Conservation (phyloP, 37 sponge, comb jelly and placozoan genomes). For the Ephydatia muelleri region DNA sequence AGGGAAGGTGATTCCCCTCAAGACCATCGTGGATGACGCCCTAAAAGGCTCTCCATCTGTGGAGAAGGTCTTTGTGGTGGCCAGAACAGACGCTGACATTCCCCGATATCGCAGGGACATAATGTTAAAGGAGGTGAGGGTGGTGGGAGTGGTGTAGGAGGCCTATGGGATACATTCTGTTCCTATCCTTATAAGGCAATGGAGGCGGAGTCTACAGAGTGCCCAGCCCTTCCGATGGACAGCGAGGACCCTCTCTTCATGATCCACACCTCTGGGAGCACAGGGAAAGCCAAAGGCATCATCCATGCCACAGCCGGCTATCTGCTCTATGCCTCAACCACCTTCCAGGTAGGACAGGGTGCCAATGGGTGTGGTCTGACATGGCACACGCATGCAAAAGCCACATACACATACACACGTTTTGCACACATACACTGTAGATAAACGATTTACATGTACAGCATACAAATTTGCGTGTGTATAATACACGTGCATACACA, state of each 20-base stretch:
- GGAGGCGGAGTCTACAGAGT: slow-evolving; percentile 61
- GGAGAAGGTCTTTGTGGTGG: slow-evolving; percentile 74
- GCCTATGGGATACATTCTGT: too few relatives aligned
- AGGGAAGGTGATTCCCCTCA: slow-evolving; percentile 87
- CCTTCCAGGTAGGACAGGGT: slow-evolving; percentile 68
- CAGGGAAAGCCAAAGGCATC: slow-evolving; percentile 96
- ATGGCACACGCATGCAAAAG: background rate
- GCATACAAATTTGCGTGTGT: background rate
- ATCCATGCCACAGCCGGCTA: slow-evolving; percentile 98
- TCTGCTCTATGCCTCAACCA: slow-evolving; percentile 87
- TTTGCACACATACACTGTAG: background rate
- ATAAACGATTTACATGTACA: too few relatives aligned
- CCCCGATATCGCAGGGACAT: slow-evolving; percentile 66
- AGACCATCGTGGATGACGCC: slow-evolving; percentile 90
- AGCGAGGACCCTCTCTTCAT: slow-evolving; percentile 95
- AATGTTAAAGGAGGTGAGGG: slow-evolving; percentile 70
- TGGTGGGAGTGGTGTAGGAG: background rate
- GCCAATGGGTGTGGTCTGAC: background rate
- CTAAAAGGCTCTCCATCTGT: slow-evolving; percentile 72
- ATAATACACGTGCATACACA: background rate
- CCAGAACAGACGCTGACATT: slow-evolving; percentile 80
- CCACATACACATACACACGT: background rate
- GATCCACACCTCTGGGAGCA: slow-evolving; percentile 97
- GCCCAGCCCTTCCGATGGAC: slow-evolving; percentile 86
- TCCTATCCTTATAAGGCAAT: slow-evolving; percentile 65